Evolutionary conservation across 2,888 invertebrate species (phyloP).

Genomic region (Ectemnius lituratus): DNA sequence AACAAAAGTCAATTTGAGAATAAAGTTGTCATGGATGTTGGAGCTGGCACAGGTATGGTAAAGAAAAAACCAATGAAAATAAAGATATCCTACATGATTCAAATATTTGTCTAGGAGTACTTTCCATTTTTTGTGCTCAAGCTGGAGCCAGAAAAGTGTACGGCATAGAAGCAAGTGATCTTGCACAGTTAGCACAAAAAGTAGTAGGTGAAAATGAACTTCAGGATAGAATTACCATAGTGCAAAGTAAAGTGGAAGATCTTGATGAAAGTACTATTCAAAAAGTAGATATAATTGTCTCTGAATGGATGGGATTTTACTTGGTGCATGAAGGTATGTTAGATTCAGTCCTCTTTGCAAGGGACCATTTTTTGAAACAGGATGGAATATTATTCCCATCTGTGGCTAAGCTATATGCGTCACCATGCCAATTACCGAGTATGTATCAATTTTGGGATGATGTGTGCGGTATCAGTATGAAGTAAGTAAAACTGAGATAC

Average conservation of each 20-base stretch:
- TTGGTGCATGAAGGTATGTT: constrained; percentile 97
- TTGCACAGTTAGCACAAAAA: constrained; percentile 83
- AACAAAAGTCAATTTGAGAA: constrained; percentile 84
- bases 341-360: constrained; percentile 90
- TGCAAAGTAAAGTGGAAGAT: constrained; percentile 89
- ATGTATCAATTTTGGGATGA: constrained; percentile 87
- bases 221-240: constrained; percentile 84
- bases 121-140: constrained; percentile 93
- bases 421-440: constrained; percentile 82
- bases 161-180: constrained; percentile 89
- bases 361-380: constrained; percentile 88
- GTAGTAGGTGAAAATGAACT: constrained; percentile 86
- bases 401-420: constrained; percentile 83
- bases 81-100: constrained; percentile 5
- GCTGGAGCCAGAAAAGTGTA: constrained; percentile 94
- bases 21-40: constrained; percentile 91
- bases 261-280: constrained; percentile 82
- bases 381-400: constrained; percentile 88
- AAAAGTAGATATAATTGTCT: constrained; percentile 91
- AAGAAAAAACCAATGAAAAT: constrained; percentile 11
- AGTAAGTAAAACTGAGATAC: constrained; percentile 58
- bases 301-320: constrained; percentile 99
- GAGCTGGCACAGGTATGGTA: constrained; percentile 85
- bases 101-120: constrained; percentile 81
- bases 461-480: constrained; percentile 90